These are phyloP conservation scores for Eublepharis macularius DNA, from an alignment of 2,113 vertebrate species.

Conservation along the genomic window DNA sequence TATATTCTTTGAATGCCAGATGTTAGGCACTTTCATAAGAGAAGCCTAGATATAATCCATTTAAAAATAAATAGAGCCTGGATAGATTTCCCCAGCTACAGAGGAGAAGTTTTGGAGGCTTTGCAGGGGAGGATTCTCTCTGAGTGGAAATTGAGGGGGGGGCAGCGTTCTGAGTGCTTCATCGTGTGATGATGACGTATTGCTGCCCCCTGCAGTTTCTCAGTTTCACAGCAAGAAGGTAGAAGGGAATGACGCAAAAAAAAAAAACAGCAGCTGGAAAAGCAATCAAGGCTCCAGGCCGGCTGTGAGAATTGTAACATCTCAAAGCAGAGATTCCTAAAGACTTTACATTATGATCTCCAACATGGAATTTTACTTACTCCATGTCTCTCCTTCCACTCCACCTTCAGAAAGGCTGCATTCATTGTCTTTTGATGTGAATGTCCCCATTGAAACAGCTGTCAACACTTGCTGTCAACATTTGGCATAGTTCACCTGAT, in stretches of 20 bases:
- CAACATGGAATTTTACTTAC: not conserved
- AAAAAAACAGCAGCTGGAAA: not conserved
- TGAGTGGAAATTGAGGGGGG: not conserved
- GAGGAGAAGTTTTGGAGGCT: conserved; percentile 38
- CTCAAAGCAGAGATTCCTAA: not conserved
- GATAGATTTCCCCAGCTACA: conserved; percentile 50
- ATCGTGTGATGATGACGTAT: conserved; percentile 26
- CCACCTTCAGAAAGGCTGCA: not conserved
- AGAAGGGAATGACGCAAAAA: not conserved
- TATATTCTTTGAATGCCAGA: conserved; percentile 67
- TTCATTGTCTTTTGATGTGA: not conserved
- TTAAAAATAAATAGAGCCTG: conserved; percentile 59
- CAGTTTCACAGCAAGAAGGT: conserved; percentile 1
- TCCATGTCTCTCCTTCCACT: not conserved
- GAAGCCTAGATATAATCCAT: conserved; percentile 55
- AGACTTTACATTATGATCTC: not conserved
- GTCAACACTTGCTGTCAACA: not conserved
- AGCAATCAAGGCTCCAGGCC: not conserved
- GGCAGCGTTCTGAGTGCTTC: too few species aligned
- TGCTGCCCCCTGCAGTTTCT: conserved; percentile 68
- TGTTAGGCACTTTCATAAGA: conserved; percentile 49
- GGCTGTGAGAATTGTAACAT: not conserved
- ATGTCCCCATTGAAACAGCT: not conserved
- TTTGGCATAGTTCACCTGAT: not conserved
- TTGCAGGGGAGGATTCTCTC: conserved; percentile 11